Percentiles rank a stretch among this genome's conserved stretches.
These are phyloP conservation scores for Callopanchax toddi DNA, from an alignment of 2,113 vertebrate genomes.

Conservation along the genomic window DNA sequence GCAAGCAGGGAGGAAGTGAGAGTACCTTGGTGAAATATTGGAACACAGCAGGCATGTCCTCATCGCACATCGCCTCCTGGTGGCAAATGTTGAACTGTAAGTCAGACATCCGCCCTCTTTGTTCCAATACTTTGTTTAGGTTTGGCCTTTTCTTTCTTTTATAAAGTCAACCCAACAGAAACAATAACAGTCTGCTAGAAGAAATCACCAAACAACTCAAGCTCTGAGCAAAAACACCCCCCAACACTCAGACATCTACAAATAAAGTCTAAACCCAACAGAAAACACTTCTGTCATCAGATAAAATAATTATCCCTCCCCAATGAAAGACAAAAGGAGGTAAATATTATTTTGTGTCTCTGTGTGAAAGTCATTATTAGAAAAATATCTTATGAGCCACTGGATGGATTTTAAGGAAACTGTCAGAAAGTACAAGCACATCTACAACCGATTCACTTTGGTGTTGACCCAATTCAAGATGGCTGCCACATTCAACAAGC, in stretches of 20 bases:
- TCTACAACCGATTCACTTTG: too few relatives aligned
- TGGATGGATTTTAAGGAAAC: too few relatives aligned
- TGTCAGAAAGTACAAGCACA: too few relatives aligned
- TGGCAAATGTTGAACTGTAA: conserved; percentile 65
- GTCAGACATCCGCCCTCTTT: conserved; percentile 43
- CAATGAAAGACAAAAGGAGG: too few relatives aligned
- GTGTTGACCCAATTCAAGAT: too few relatives aligned
- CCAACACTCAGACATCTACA: not conserved
- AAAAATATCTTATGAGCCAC: too few relatives aligned
- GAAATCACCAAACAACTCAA: conserved; percentile 24
- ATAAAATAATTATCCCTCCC: too few relatives aligned
- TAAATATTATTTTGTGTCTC: too few relatives aligned
- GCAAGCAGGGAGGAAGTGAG: conserved; percentile 32
- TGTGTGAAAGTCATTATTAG: too few relatives aligned
- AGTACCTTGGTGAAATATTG: conserved; percentile 79
- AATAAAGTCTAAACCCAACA: conserved; percentile 13
- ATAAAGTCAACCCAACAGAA: not conserved
- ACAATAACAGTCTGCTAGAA: conserved; percentile 1
- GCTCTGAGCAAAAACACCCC: conserved; percentile 32
- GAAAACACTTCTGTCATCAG: too few relatives aligned
- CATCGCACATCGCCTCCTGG: conserved; percentile 83
- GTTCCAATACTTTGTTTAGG: conserved; percentile 38
- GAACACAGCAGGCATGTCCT: conserved; percentile 80
- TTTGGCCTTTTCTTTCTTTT: not conserved
- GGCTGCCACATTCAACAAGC: too few relatives aligned